phyloP scores from a whole-genome alignment of 2,113 vertebrate species.

The Elachura formosa region DNA sequence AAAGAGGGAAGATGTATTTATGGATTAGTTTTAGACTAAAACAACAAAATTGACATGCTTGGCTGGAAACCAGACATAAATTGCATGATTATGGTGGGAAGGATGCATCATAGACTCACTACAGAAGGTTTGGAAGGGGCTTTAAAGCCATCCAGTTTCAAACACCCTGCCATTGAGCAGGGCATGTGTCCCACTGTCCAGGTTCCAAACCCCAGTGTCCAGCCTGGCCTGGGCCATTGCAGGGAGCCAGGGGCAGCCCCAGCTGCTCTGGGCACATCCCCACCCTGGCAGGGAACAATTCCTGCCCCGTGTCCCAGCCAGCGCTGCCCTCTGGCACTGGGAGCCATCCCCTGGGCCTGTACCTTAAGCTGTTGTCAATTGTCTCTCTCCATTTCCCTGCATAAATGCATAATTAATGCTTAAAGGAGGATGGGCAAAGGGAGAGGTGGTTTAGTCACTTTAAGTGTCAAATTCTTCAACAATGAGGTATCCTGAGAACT shows the following conservation, averaged over 20 bases:
- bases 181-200: neutral
- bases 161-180: neutral
- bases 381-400: neutral
- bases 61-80: neutral
- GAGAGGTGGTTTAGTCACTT: fast-evolving
- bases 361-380: fast-evolving
- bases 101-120: neutral
- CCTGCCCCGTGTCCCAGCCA: fast-evolving
- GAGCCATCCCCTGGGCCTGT: neutral
- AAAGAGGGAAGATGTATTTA: neutral
- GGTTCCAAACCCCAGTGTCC: neutral
- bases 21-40: neutral
- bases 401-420: neutral
- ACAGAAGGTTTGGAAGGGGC: neutral
- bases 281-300: neutral
- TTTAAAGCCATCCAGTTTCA: fast-evolving
- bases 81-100: neutral
- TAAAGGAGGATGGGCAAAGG: neutral
- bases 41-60: fast-evolving
- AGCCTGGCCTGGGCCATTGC: neutral
- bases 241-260: neutral
- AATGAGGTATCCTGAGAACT: neutral
- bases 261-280: neutral
- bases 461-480: neutral
- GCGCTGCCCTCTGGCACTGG: neutral